These are phyloP conservation scores for Camponotus pennsylvanicus DNA, from an alignment of 1,140 invertebrate genomes.

Conservation along the genomic window DNA sequence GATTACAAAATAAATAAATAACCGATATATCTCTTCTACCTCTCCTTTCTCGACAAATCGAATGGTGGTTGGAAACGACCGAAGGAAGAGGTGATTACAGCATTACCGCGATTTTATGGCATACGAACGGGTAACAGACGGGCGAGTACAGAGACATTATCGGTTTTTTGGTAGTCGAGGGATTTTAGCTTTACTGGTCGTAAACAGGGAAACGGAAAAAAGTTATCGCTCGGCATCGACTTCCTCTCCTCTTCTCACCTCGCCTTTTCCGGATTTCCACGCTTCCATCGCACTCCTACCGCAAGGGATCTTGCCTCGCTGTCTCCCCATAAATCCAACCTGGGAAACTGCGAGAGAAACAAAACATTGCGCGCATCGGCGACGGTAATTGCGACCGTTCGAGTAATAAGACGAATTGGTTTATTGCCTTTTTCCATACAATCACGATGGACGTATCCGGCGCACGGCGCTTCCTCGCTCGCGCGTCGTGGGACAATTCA, in stretches of 20 bases:
- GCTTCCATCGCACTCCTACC: conserved; percentile 26
- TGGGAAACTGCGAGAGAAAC: conserved; percentile 56
- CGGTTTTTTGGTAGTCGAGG: conserved; percentile 68
- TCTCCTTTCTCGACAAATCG: conserved; percentile 9
- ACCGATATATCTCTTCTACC: background rate
- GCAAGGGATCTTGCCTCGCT: conserved; percentile 42
- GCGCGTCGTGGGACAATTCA: conserved; percentile 33
- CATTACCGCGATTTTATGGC: conserved; percentile 69
- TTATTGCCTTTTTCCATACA: conserved; percentile 51
- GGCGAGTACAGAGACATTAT: conserved; percentile 67
- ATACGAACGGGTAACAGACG: conserved; percentile 67
- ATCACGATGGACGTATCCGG: conserved; percentile 22
- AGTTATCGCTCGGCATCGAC: conserved; percentile 69
- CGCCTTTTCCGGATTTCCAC: conserved; percentile 39
- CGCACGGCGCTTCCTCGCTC: conserved; percentile 10
- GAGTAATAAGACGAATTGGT: conserved; percentile 70
- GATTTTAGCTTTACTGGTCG: conserved; percentile 72
- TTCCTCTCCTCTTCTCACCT: conserved; percentile 30
- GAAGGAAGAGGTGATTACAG: conserved; percentile 56
- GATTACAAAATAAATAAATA: conserved; percentile 43
- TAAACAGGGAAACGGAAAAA: conserved; percentile 69
- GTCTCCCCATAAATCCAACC: conserved; percentile 57
- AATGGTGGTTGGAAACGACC: conserved; percentile 7
- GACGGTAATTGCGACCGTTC: conserved; percentile 36
- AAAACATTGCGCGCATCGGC: background rate